Base-by-base conservation (phyloP, 2,113 vertebrate species). In the Menidia beryllina region DNA sequence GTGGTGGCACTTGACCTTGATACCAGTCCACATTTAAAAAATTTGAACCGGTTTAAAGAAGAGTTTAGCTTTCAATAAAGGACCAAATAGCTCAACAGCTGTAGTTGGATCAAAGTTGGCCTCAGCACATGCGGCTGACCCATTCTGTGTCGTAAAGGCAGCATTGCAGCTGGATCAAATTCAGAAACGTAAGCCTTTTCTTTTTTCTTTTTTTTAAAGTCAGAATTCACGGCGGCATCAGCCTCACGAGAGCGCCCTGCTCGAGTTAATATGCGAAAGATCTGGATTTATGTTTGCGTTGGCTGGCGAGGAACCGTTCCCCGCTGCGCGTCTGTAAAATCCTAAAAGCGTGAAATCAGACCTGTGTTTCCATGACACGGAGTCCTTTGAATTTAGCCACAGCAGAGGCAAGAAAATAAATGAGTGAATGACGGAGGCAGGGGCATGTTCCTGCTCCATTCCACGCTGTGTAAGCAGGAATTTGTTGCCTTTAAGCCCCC, bases 361-460 rank as follows among this genome's bases (percentile, higher is more conserved):
- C 62, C 49, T 12, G 70, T 62, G 69, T 86, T 75, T 77, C 84
- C 77, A 54, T 34, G 56, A 64, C 77, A 78, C 15, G 48, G 70
- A 48, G 54, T 69, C 68, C 74, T 75, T 54, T 74, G 72, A 75
- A 71, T 34, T 79, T 7, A 65, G 24, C 26, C 24, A 45, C 36
- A 24, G 62, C 19, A 45, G 53, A 36, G 19, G 39, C 20, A 12
- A 61, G 49, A 55, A 69, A 66, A 58, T 72, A 72, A 73, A 57
- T 49, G 62, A 67, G 14, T n/a, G 61, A 19, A 14, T 7, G 64
- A 43, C 11, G 38, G 67, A 50, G 23, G 52, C 26, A 26, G 30
- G 56, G 50, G 52, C 21, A 11, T 0, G 59, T 51, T 66, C 45
- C 71, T 56, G 59, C 69, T 38, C 30, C 0, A 24, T 70, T 72